Conservation (phyloP, 2,113 vertebrate species). For the Pao palembangensis region DNA sequence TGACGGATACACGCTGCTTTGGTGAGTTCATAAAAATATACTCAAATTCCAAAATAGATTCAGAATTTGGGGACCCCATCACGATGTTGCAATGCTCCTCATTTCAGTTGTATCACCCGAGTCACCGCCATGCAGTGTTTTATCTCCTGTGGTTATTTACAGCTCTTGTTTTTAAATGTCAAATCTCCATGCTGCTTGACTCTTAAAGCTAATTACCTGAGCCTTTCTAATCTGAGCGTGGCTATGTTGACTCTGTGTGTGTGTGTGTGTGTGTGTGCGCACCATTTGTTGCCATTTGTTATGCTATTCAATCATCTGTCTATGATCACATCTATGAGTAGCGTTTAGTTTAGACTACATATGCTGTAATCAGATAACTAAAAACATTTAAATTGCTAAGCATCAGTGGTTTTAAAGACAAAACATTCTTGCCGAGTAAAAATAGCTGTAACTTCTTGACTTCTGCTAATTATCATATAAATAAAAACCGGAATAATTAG, state of each 20-base stretch:
- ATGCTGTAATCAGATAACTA: background rate
- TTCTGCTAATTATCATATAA: too few relatives aligned
- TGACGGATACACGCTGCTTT: constrained; percentile 32
- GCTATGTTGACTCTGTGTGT: constrained; percentile 7
- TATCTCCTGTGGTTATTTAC: constrained; percentile 28
- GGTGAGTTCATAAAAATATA: constrained; percentile 51
- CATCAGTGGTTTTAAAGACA: background rate
- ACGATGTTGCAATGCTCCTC: background rate
- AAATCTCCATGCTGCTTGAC: constrained; percentile 46
- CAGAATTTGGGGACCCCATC: background rate
- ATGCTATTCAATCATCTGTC: background rate
- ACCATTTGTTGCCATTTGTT: background rate
- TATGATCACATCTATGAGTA: background rate
- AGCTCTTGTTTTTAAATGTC: constrained; percentile 30
- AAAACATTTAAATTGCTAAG: background rate
- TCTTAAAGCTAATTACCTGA: constrained; percentile 64
- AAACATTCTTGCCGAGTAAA: too few relatives aligned
- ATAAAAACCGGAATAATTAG: too few relatives aligned
- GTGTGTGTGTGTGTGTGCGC: constrained; percentile 5
- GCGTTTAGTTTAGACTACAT: background rate
- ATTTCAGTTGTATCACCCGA: background rate
- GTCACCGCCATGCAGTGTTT: background rate
- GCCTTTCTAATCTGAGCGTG: constrained; percentile 57
- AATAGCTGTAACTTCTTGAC: too few relatives aligned
- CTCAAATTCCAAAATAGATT: too few relatives aligned